Evolutionary conservation across 1,140 invertebrate genomes (phyloP).

Genomic region (Venustaconcha ellipsiformis): DNA sequence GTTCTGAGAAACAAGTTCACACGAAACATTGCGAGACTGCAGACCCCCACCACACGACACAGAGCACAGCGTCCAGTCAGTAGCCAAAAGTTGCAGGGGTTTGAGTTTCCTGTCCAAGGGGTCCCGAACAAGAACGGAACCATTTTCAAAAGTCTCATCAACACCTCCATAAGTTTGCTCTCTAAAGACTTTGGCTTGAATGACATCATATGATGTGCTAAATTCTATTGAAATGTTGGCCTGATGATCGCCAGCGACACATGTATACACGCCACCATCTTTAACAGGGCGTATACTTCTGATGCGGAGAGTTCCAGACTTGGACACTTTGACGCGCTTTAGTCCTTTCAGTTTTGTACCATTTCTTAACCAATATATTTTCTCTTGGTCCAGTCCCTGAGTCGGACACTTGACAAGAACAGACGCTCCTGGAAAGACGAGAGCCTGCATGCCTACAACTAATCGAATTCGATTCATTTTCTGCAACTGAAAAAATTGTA

Average conservation of each 20-base stretch:
- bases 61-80: constrained; percentile 25
- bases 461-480: constrained; percentile 17
- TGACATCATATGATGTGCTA: constrained; percentile 11
- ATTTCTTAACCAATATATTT: constrained; percentile 30
- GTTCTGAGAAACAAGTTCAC: constrained; percentile 20
- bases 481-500: constrained; percentile 24
- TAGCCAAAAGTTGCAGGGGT: constrained; percentile 19
- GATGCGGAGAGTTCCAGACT: constrained; percentile 25
- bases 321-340: constrained; percentile 17
- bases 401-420: constrained; percentile 30
- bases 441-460: constrained; percentile 18
- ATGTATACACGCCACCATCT: constrained; percentile 28
- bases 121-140: constrained; percentile 13
- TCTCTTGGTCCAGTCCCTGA: constrained; percentile 29
- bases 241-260: constrained; percentile 19
- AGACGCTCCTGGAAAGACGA: constrained; percentile 23
- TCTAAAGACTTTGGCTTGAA: constrained; percentile 22
- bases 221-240: constrained; percentile 23
- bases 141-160: constrained; percentile 16
- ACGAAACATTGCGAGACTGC: constrained; percentile 26
- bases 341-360: constrained; percentile 24
- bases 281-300: constrained; percentile 9
- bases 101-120: constrained; percentile 10
- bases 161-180: constrained; percentile 18
- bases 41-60: constrained; percentile 27